Percentiles rank a stretch among this genome's conserved stretches.
phyloP scores from a whole-genome alignment of 2,888 invertebrate genomes.

The Cosmia pyralina region DNA sequence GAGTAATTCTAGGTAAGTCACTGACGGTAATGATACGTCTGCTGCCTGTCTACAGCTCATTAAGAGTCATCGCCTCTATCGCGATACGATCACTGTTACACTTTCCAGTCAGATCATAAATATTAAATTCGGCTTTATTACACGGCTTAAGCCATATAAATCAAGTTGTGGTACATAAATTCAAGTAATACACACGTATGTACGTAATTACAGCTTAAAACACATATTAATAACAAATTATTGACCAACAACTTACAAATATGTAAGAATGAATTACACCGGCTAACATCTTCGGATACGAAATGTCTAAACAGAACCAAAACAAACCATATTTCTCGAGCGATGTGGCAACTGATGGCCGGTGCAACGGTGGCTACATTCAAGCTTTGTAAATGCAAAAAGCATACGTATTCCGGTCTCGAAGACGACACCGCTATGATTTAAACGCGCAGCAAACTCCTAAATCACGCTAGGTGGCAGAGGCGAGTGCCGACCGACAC shows the following conservation, averaged over 20 bases:
- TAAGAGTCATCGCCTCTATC: slow-evolving; percentile 56
- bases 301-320: slow-evolving; percentile 75
- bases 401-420: slow-evolving; percentile 80
- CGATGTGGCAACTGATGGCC: slow-evolving; percentile 75
- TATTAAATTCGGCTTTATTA: slow-evolving; percentile 64
- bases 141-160: slow-evolving; percentile 53
- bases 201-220: slow-evolving; percentile 56
- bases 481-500: slow-evolving; percentile 82
- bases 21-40: slow-evolving; percentile 68
- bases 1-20: slow-evolving; percentile 86
- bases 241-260: slow-evolving; percentile 58
- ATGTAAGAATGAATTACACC: slow-evolving; percentile 66
- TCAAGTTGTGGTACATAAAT: slow-evolving; percentile 65
- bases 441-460: slow-evolving; percentile 82
- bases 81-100: slow-evolving; percentile 65
- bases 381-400: slow-evolving; percentile 78
- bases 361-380: slow-evolving; percentile 75
- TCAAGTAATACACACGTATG: slow-evolving; percentile 52
- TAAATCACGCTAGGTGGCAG: slow-evolving; percentile 87
- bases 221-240: slow-evolving; percentile 65
- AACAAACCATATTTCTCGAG: slow-evolving; percentile 79
- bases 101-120: slow-evolving; percentile 61
- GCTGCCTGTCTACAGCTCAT: slow-evolving; percentile 61
- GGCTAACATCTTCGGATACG: slow-evolving; percentile 64
- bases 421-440: slow-evolving; percentile 84